phyloP scores from a whole-genome alignment of 2,888 invertebrate genomes.

The Sclerodermus sp. region DNA sequence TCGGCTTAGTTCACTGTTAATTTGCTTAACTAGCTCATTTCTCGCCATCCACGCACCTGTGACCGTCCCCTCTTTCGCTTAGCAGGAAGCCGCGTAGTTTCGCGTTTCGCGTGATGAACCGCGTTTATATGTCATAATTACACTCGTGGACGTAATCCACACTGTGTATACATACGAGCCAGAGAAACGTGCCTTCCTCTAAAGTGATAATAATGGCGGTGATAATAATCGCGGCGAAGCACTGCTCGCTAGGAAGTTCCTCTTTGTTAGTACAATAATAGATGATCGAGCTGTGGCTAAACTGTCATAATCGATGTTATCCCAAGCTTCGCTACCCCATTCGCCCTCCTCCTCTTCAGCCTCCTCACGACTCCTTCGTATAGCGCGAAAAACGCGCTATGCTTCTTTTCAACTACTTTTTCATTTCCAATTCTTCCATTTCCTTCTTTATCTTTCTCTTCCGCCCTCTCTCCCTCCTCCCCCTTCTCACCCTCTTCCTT shows the following conservation, averaged over 20 bases:
- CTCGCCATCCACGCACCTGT: conserved; percentile 21
- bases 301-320: too few species aligned
- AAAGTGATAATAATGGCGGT: conserved; percentile 29
- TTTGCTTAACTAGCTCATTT: conserved; percentile 34
- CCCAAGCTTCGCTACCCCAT: too few species aligned
- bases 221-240: too few species aligned
- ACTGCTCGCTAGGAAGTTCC: too few species aligned
- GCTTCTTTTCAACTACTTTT: too few species aligned
- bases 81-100: conserved; percentile 7
- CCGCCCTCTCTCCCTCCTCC: not conserved
- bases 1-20: conserved; percentile 22
- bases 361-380: too few species aligned
- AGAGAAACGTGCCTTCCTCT: conserved; percentile 10
- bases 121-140: conserved; percentile 38
- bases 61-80: conserved; percentile 3
- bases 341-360: too few species aligned
- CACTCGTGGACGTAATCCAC: conserved; percentile 16
- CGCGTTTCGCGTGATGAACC: conserved; percentile 30
- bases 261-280: too few species aligned
- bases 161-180: conserved; percentile 12
- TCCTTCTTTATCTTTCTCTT: not conserved
- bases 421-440: too few species aligned
- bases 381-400: too few species aligned
- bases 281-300: too few species aligned
- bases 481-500: not conserved